Evolutionary conservation across 2,113 vertebrate genomes (phyloP).

Genomic region (Mustela lutreola): DNA sequence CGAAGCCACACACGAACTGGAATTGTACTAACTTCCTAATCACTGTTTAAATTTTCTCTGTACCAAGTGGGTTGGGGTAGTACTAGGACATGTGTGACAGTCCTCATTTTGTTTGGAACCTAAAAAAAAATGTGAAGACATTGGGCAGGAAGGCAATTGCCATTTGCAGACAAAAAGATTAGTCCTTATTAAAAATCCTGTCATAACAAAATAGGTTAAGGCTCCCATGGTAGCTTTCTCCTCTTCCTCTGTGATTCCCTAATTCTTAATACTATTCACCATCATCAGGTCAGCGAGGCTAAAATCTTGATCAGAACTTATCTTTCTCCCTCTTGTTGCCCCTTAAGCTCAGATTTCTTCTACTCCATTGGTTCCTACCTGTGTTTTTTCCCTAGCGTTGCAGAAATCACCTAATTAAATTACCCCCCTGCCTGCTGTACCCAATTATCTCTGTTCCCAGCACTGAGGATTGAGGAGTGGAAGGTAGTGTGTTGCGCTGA

Average conservation of each 20-base stretch:
- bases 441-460: neutral
- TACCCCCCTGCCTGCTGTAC: neutral
- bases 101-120: constrained; percentile 57
- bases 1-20: neutral
- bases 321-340: neutral
- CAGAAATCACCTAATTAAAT: constrained; percentile 35
- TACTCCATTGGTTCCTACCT: neutral
- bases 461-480: neutral
- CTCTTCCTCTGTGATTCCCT: neutral
- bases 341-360: neutral
- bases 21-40: neutral
- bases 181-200: neutral
- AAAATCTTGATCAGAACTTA: neutral
- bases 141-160: neutral
- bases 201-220: neutral
- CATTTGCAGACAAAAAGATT: neutral
- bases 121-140: constrained; percentile 34
- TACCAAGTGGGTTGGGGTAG: neutral
- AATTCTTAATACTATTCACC: neutral
- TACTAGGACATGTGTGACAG: neutral
- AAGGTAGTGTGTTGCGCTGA: neutral
- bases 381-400: neutral
- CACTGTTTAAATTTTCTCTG: constrained; percentile 49
- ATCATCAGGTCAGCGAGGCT: neutral
- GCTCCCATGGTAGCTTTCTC: neutral